Evolutionary conservation across 2,113 vertebrate species (phyloP), one percentile per base, ranked within the genome.

Genomic region (Alligator mississippiensis): DNA sequence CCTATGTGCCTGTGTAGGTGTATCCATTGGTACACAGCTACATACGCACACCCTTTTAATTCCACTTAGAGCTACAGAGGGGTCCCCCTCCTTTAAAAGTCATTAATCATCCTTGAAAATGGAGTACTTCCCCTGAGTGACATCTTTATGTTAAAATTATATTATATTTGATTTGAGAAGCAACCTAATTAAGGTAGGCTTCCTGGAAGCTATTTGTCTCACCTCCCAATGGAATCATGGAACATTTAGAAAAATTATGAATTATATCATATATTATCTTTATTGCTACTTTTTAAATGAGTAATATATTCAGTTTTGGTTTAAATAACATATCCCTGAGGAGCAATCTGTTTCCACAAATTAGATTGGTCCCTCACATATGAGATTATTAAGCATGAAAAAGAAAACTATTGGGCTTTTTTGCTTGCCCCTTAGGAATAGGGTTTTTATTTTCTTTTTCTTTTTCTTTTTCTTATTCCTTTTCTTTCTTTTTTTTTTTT

Each of bases 191-290:
- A 97, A 97, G 94, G 96, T 95, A 96, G 93, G 90, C 87, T 97
- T 97, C 88, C 94, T 97, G 87, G 94, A 95, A 96, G 93, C 88
- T 94, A 96, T 97, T 97, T 97, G 84, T 88, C 87, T 97, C 90
- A 81, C 82, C 80, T 97, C 96, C 96, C 95, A 60, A n/a, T 83
- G 92, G 97, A 96, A 93, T 94, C 8, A 63, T 91, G 62, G 96
- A 97, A 96, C 90, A 93, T 94, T 97, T 97, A 97, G 87, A 96
- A 98, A 98, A 98, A 96, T 97, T 97, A 98, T 98, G 90, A 97
- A 98, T 97, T 97, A 87, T 89, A 95, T 97, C 93, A 96, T 97
- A 97, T 96, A 97, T 97, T 97, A 98, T 97, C 89, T 98, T 97
- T 97, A 98, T 96, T 97, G 94, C 95, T 95, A 89, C 94, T 95